Conservation (phyloP, 2,113 vertebrate species). For the Stegastes partitus region DNA sequence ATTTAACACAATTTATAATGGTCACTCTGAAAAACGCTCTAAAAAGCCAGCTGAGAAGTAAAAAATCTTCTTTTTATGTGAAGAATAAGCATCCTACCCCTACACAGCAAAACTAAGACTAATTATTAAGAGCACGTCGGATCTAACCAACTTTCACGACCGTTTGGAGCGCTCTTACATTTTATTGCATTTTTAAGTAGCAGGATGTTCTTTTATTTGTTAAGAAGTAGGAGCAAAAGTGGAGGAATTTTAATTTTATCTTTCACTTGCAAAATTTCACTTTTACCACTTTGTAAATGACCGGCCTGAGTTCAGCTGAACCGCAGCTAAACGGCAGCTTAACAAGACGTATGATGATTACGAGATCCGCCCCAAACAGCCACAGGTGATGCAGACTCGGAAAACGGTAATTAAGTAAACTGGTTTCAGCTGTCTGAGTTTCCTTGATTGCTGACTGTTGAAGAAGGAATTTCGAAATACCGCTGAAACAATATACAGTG, state of each 20-base stretch:
- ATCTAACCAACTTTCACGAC: no score
- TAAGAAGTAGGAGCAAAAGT: neutral
- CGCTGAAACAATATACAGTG: neutral
- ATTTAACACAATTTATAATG: conserved; percentile 3
- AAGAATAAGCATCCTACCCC: neutral
- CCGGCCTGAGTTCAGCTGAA: conserved; percentile 20
- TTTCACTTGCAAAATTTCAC: conserved; percentile 7
- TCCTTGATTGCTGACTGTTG: conserved; percentile 5
- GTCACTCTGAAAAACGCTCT: conserved; percentile 1
- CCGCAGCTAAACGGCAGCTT: conserved; percentile 16
- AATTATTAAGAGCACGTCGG: no score
- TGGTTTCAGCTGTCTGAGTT: conserved; percentile 23
- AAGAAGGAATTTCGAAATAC: conserved; percentile 11
- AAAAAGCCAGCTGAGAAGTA: neutral
- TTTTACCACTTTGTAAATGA: conserved; percentile 10
- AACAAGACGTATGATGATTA: conserved; percentile 7
- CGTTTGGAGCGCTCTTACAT: no score
- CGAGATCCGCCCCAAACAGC: neutral
- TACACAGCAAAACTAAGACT: no score
- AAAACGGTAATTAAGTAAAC: conserved; percentile 27
- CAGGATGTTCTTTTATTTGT: no score
- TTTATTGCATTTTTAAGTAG: no score
- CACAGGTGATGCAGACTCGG: conserved; percentile 13
- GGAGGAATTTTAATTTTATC: neutral
- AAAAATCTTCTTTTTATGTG: neutral